phyloP scores from a whole-genome alignment of 2,113 vertebrate genomes.

The Scomber japonicus region DNA sequence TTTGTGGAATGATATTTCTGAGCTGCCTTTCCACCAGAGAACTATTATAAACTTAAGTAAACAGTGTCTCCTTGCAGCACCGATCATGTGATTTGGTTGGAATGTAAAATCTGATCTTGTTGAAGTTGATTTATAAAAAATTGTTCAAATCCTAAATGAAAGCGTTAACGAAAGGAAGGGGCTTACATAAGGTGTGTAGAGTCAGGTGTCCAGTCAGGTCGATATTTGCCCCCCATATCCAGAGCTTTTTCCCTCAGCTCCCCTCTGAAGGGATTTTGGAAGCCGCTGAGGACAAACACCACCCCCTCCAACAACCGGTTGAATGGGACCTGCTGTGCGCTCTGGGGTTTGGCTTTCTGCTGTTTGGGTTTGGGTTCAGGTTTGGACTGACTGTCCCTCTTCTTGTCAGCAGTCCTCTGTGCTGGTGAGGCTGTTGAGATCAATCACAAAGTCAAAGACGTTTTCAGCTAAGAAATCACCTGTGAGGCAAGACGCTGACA shows the following conservation, averaged over 20 bases:
- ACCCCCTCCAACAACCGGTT: slow-evolving; percentile 87
- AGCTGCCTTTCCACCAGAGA: too few relatives aligned
- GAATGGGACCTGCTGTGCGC: slow-evolving; percentile 72
- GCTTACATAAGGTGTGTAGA: slow-evolving; percentile 91
- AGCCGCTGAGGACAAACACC: slow-evolving; percentile 93
- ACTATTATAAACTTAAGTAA: background rate
- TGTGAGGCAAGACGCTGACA: accelerated
- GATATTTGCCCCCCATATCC: slow-evolving; percentile 91
- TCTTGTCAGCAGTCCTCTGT: slow-evolving; percentile 70
- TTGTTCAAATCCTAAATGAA: too few relatives aligned
- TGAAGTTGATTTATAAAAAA: too few relatives aligned
- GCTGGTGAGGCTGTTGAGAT: slow-evolving; percentile 57
- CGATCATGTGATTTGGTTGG: background rate
- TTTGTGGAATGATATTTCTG: too few relatives aligned
- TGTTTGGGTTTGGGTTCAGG: slow-evolving; percentile 67
- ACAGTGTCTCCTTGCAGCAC: background rate
- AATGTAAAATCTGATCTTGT: slow-evolving; percentile 7
- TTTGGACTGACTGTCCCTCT: slow-evolving; percentile 66
- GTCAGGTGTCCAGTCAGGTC: slow-evolving; percentile 90
- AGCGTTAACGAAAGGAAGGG: too few relatives aligned
- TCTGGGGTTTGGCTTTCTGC: slow-evolving; percentile 53
- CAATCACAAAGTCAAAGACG: background rate
- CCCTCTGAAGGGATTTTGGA: slow-evolving; percentile 92
- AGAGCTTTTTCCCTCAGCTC: slow-evolving; percentile 93
- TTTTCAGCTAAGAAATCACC: background rate